Evolutionary conservation across 2,797 vertebrate genomes (phyloP).

Genomic region (Potorous gilbertii): DNA sequence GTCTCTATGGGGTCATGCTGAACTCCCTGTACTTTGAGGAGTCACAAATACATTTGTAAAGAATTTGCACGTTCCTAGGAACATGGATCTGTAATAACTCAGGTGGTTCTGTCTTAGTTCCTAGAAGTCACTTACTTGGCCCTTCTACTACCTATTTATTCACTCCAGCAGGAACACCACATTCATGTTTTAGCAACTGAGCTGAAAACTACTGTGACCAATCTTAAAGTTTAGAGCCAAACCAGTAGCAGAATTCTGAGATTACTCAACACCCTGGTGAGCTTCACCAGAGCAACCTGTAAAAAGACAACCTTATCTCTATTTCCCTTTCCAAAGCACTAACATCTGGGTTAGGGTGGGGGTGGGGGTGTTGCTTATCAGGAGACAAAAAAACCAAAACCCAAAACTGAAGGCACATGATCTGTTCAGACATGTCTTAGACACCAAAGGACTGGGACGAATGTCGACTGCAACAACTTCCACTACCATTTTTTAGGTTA

Average conservation of each 20-base stretch:
- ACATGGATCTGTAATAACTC: neutral
- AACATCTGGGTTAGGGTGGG: neutral
- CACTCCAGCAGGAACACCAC: conserved; percentile 6
- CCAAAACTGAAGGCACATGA: conserved; percentile 38
- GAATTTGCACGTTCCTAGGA: neutral
- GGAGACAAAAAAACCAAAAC: conserved; percentile 39
- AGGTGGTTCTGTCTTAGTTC: conserved; percentile 34
- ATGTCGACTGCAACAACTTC: conserved; percentile 31
- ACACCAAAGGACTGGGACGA: conserved; percentile 36
- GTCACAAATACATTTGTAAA: neutral
- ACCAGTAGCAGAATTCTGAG: conserved; percentile 4
- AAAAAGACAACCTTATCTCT: conserved; percentile 23
- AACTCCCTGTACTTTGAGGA: neutral
- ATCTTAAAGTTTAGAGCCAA: conserved; percentile 36
- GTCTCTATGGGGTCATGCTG: neutral
- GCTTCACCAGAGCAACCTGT: conserved; percentile 6
- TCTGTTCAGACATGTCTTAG: conserved; percentile 38
- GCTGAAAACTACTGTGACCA: conserved; percentile 17
- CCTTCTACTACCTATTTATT: conserved; percentile 29
- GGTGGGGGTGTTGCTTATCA: conserved; percentile 45
- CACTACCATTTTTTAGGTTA: neutral
- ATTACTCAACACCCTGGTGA: conserved; percentile 24
- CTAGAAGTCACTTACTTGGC: conserved; percentile 25
- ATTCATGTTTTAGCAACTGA: conserved; percentile 36
- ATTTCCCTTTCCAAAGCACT: conserved; percentile 30